Base-by-base conservation (phyloP, 2,113 vertebrate species). In the Tachycineta bicolor region DNA sequence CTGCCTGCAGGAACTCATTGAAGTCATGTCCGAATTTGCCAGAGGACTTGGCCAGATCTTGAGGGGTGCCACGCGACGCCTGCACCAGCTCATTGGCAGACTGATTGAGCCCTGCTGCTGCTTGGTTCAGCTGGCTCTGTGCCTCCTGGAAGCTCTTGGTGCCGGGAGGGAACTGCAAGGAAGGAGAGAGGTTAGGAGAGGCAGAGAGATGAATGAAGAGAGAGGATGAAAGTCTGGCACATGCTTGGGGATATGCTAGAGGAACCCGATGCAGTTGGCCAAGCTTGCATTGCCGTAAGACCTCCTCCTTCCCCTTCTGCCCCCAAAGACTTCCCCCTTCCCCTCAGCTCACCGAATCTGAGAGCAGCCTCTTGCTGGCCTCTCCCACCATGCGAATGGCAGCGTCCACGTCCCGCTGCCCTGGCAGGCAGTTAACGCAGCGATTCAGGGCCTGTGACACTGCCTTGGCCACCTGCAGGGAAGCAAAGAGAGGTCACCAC, bases 1-100 rank as follows among this genome's bases (percentile, higher is more conserved):
- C 99, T 0, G 99, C 99, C 41, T 99, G 98, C 89, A 99, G 97
- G 97, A 99, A 99, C 89, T 99, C 98, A 96, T 96, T 99, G 97
- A 99, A 99, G 97, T 99, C 99, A 29, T 99, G 98, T 44, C 99
- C 99, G 13, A 99, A 99, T 95, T 99, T 99, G 89, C 99, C 98
- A 0, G 99, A 99, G 49, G 99, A 98, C 84, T 98, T 98, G 90
- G 99, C 98, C 94, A 99, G 95, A 94, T 99, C 99, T 97, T 99
- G 99, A 17, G 99, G 99, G 55, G 99, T 99, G 49, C 99, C 99
- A 21, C 99, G 98, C 0, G 99, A 99, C 0, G 99, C 98, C 96
- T 99, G 99, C 31, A 99, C 99, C 90, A 99, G 98, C 94, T 99
- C 99, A 2, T 99, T 99, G 94, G 99, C 99, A 0, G 99, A 99